Evolutionary conservation across 2,888 invertebrate genomes (phyloP).

Genomic region (Tachystola acroxantha): DNA sequence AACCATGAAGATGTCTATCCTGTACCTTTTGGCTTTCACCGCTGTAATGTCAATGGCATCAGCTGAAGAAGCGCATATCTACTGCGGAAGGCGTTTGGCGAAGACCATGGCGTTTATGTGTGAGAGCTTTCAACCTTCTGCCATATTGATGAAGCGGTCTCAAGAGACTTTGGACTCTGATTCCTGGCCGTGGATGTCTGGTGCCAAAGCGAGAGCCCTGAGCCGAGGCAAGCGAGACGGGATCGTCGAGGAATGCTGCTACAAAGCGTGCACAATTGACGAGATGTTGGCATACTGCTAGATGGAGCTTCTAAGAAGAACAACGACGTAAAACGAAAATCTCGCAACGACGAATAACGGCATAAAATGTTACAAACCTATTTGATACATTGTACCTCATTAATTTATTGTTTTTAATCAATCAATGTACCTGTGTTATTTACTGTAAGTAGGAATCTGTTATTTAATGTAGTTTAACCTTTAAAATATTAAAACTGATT

Average conservation of each 20-base stretch:
- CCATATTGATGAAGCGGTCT: conserved; percentile 1
- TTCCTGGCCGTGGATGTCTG: conserved; percentile 16
- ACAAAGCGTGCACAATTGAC: conserved; percentile 10
- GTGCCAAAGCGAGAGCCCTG: conserved; percentile 11
- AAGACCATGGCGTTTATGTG: conserved; percentile 21
- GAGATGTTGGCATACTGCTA: conserved; percentile 6
- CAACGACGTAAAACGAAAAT: no score
- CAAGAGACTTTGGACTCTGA: conserved; percentile 5
- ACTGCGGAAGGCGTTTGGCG: conserved; percentile 27
- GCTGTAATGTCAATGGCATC: not conserved
- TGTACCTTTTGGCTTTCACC: not conserved
- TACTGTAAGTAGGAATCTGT: no score
- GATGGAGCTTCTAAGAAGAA: no score
- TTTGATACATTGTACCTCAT: no score
- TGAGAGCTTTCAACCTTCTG: conserved; percentile 6
- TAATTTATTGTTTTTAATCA: no score
- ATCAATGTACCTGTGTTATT: no score
- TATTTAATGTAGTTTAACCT: no score
- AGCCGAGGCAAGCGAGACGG: conserved; percentile 18
- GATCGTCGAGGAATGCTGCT: conserved; percentile 26
- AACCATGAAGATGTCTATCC: conserved; percentile 1
- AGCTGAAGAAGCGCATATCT: conserved; percentile 7
- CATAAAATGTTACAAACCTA: no score
- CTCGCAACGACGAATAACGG: no score
- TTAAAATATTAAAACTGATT: no score